Base-by-base conservation (phyloP, 1,140 invertebrate genomes). In the Helicoverpa armigera region DNA sequence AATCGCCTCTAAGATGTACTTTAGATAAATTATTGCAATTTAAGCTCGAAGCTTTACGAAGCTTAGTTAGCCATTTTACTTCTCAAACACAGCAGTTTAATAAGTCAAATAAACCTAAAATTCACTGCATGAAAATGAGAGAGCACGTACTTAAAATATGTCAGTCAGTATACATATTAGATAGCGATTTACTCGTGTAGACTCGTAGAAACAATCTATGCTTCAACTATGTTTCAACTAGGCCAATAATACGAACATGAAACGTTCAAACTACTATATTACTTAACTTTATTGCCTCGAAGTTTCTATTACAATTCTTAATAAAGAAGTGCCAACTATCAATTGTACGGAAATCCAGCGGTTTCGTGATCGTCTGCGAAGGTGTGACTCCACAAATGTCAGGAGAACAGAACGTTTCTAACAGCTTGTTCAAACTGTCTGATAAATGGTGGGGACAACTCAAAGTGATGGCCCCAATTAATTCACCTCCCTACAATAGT, bases 381-480 rank as follows among this genome's bases (percentile, higher is more conserved):
- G 51, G 61, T 60, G 74, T 65, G 82, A 63, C 79, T 31, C 75
- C 54, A 76, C 80, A 61, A 84, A 80, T 65, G 72, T 61, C 56
- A 70, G 70, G 35, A 74, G 65, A 83, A 84, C 79, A 72, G 83
- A 83, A 78, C 83, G 80, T 83, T 88, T 82, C 83, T 72, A 88
- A 88, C 84, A 85, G 84, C 83, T 89, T 86, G 85, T 87, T 84
- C 83, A 87, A 85, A 84, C 48, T 63, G 65, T 80, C 78, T 86
- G 85, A 87, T 86, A 86, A 89, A 89, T 89, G 83, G 81, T 79
- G 79, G 80, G 79, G 87, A 83, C 76, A 79, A 82, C 75, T 82
- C 82, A 85, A 84, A 87, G 78, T 84, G 87, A 87, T 83, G 79
- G 81, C 79, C 72, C 81, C 88, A 88, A 89, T 89, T 88, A 89